A percentile compares a stretch with the other conserved stretches of the same genome.
phyloP scores from a whole-genome alignment of 2,797 vertebrate species.

The Enteromius afrohamiltoni region DNA sequence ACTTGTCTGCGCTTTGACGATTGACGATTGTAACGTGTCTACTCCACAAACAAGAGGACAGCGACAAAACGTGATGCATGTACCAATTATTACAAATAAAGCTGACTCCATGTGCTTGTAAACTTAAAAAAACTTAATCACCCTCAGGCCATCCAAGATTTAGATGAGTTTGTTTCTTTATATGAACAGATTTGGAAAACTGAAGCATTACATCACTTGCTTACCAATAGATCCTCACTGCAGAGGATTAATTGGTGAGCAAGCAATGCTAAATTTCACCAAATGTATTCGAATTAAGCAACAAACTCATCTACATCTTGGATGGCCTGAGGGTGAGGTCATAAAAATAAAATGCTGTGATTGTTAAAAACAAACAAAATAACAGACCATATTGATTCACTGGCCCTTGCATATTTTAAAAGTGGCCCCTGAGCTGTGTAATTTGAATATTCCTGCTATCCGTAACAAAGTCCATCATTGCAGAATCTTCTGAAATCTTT shows the following conservation, averaged over 20 bases:
- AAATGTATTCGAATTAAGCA: not conserved
- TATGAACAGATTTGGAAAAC: not conserved
- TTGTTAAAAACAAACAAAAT: not conserved
- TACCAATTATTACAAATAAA: not conserved
- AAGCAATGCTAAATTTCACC: not conserved
- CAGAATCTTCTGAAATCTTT: slow-evolving; percentile 6
- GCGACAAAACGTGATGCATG: not conserved
- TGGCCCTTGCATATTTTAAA: not conserved
- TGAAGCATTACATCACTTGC: not conserved
- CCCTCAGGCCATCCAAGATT: not conserved
- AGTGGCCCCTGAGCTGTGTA: not conserved
- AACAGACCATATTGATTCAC: not conserved
- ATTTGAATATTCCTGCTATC: slow-evolving; percentile 1
- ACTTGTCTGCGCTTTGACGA: not conserved
- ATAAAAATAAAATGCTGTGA: not conserved
- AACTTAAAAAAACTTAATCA: not conserved
- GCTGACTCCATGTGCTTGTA: not conserved
- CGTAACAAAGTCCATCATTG: not conserved
- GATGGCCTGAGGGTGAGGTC: not conserved
- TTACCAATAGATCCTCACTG: not conserved
- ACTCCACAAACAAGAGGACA: not conserved
- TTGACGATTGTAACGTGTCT: not conserved
- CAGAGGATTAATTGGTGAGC: not conserved
- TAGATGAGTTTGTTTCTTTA: not conserved
- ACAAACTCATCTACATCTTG: not conserved